Evolutionary conservation across 2,888 invertebrate species (phyloP), one percentile per base, ranked within the genome.

Genomic region (Koerneria pararmatus): DNA sequence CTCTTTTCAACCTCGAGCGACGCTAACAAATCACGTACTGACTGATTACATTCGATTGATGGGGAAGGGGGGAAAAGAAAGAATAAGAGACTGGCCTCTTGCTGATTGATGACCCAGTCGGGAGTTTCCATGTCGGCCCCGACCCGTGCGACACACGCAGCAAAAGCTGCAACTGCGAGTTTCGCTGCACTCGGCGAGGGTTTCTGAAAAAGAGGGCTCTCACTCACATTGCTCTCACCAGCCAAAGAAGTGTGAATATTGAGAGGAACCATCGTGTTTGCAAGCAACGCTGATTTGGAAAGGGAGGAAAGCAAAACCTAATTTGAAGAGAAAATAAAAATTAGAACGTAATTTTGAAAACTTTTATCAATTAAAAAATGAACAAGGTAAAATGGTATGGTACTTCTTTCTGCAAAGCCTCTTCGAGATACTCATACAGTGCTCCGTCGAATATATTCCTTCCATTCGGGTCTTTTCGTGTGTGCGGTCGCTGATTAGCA

Each of bases 111-210:
- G 34, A 78, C 71, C 68, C 75, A 79, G 63, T 77, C 74, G 2
- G 77, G 77, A 15, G 77, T 66, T 51, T 74, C 76, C 48, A 78
- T 72, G 51, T 77, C 75, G 15, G 78, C 76, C 19, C 78, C 78
- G 35, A 80, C 77, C 29, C 81, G 66, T 22, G 78, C 70, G 15
- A 78, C 74, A 68, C 80, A 81, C 11, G 81, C 78, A 31, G 69
- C 69, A 67, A 81, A 81, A 3, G 75, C 74, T 34, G 76, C 71
- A 29, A 80, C 73, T 5, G 80, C 79, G 56, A 78, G 69, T n/a
- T 68, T 69, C 3, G 75, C 71, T 29, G 74, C 75, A 4, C 69
- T 54, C 3, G 69, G 61, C 2, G 41, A 37, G 22, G 65, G 66
- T 1, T 59, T 69, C 69, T 70, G 66, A 19, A 66, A 61, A 6